Conservation (phyloP, 1,140 invertebrate species). For the Calliopsis andreniformis region DNA sequence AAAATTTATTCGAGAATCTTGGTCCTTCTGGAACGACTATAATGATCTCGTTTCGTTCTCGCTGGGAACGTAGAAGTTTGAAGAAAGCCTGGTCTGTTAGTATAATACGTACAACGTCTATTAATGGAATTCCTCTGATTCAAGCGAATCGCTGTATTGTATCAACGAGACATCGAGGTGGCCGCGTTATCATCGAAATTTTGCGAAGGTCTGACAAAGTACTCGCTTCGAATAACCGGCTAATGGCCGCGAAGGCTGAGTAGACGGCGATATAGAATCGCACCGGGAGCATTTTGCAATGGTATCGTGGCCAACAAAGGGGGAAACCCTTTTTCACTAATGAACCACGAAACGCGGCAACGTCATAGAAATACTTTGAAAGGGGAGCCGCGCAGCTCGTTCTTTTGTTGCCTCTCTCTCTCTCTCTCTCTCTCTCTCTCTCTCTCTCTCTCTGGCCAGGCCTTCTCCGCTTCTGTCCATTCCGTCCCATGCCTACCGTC, state of each 20-base stretch:
- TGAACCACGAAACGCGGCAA: slow-evolving; percentile 69
- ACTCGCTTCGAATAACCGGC: slow-evolving; percentile 51
- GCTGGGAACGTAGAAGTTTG: too few species aligned
- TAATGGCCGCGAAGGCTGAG: slow-evolving; percentile 57
- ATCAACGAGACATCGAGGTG: slow-evolving; percentile 21
- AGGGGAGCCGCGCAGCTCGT: slow-evolving; percentile 50
- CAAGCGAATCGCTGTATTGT: not conserved
- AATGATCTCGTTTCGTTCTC: too few species aligned
- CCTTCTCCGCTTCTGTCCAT: slow-evolving; percentile 25
- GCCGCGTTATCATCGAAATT: slow-evolving; percentile 48
- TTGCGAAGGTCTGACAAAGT: slow-evolving; percentile 44
- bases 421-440: slow-evolving; percentile 1
- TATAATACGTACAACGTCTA: too few species aligned
- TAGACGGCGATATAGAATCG: slow-evolving; percentile 53
- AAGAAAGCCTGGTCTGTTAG: too few species aligned
- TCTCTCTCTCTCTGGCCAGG: not conserved
- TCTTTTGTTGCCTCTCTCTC: slow-evolving; percentile 55
- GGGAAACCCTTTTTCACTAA: slow-evolving; percentile 67
- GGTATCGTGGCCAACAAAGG: slow-evolving; percentile 60
- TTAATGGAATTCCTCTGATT: not conserved
- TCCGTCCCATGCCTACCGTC: slow-evolving; percentile 27
- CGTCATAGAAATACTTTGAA: slow-evolving; percentile 69
- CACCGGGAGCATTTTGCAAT: slow-evolving; percentile 52
- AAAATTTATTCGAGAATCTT: too few species aligned
- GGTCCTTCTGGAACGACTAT: too few species aligned